phyloP scores from a whole-genome alignment of 2,113 vertebrate species.

The Zosterops japonicus region DNA sequence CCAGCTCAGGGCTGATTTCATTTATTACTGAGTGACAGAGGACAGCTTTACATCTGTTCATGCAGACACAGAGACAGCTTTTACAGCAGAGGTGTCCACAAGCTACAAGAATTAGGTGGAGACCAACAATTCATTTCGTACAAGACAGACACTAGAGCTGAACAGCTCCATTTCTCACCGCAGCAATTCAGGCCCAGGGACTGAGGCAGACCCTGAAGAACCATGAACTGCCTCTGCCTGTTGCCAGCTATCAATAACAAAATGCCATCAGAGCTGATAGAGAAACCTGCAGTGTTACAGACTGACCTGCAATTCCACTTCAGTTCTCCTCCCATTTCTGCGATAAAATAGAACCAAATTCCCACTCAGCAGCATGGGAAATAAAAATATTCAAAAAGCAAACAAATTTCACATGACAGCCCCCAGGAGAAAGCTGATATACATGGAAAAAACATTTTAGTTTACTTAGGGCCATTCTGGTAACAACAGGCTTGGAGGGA shows the following conservation, averaged over 20 bases:
- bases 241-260: not conserved
- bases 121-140: not conserved
- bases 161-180: not conserved
- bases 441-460: slow-evolving; percentile 8
- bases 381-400: slow-evolving; percentile 44
- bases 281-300: not conserved
- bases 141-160: not conserved
- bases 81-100: not conserved
- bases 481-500: slow-evolving; percentile 64
- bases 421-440: slow-evolving; percentile 23
- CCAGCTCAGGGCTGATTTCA: not conserved
- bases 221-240: not conserved
- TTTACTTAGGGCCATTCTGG: slow-evolving; percentile 43
- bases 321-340: not conserved
- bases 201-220: not conserved
- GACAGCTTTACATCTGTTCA: not conserved
- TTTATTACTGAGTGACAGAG: not conserved
- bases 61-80: not conserved
- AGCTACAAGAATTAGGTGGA: not conserved
- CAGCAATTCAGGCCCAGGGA: not conserved
- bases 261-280: not conserved
- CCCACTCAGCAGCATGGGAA: too few species aligned
- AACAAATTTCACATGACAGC: slow-evolving; percentile 35
- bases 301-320: slow-evolving; percentile 1
- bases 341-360: not conserved